Conservation (phyloP, 2,888 invertebrate species). For the Heterodera filipjevi region DNA sequence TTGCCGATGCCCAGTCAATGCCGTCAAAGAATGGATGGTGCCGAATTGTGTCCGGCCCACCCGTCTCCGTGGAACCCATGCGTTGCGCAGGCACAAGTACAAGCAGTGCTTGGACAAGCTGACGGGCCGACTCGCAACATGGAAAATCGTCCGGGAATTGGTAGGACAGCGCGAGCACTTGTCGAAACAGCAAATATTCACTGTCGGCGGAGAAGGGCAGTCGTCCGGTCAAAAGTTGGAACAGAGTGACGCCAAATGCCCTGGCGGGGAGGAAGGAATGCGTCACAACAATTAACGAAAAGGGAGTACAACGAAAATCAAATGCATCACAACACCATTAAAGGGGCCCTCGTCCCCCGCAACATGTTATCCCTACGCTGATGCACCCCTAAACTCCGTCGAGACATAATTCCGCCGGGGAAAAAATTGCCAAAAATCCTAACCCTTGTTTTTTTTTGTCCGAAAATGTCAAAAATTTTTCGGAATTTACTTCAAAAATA, state of each 20-base stretch:
- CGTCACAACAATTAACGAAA: too few relatives aligned
- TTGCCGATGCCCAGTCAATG: constrained; percentile 26
- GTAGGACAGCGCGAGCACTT: constrained; percentile 86
- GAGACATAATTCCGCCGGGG: too few relatives aligned
- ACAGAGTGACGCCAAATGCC: constrained; percentile 38
- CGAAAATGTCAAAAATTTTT: too few relatives aligned
- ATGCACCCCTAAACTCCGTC: too few relatives aligned
- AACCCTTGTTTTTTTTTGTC: too few relatives aligned
- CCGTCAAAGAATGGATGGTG: constrained; percentile 27
- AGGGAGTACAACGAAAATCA: too few relatives aligned
- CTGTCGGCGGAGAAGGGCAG: constrained; percentile 68
- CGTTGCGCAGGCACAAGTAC: constrained; percentile 18
- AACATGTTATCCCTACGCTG: too few relatives aligned
- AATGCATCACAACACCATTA: too few relatives aligned
- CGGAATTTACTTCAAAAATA: too few relatives aligned
- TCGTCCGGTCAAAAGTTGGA: constrained; percentile 47
- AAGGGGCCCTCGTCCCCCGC: too few relatives aligned
- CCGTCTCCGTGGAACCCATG: constrained; percentile 5
- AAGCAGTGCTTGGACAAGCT: constrained; percentile 23
- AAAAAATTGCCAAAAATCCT: too few relatives aligned
- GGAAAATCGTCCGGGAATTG: constrained; percentile 60
- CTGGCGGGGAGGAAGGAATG: background rate
- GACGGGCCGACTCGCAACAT: constrained; percentile 5
- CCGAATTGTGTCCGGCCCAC: constrained; percentile 19
- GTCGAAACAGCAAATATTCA: constrained; percentile 94